phyloP scores from a whole-genome alignment of 2,113 vertebrate species.

The Dicaeum eximium region DNA sequence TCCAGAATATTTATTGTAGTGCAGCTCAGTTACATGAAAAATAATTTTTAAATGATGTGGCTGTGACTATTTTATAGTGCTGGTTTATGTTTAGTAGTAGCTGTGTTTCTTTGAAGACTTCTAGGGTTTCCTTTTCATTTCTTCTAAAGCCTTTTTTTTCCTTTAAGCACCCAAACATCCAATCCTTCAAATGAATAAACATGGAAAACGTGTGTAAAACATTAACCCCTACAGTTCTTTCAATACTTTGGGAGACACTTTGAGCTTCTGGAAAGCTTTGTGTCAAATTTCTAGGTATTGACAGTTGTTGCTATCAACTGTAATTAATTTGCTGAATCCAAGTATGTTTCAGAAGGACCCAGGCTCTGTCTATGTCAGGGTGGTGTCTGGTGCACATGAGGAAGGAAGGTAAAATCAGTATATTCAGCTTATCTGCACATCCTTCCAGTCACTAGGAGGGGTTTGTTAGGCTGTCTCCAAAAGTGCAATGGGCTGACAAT shows the following conservation, averaged over 20 bases:
- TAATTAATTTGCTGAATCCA: not conserved
- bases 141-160: not conserved
- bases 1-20: constrained; percentile 36
- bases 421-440: not conserved
- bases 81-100: not conserved
- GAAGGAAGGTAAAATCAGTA: not conserved
- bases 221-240: not conserved
- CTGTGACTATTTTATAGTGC: constrained; percentile 1
- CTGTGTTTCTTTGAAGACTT: constrained; percentile 35
- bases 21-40: not conserved
- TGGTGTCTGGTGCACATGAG: not conserved
- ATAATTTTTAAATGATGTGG: constrained; percentile 26
- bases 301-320: not conserved
- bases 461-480: not conserved
- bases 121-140: constrained; percentile 14
- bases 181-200: not conserved
- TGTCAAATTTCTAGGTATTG: not conserved
- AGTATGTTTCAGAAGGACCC: not conserved
- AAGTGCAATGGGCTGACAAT: not conserved
- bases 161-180: not conserved
- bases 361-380: not conserved
- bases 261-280: not conserved
- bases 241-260: not conserved
- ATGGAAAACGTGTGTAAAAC: not conserved
- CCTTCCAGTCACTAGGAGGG: not conserved